These are phyloP conservation scores for Paracanthobrama guichenoti DNA, from an alignment of 2,113 vertebrate species.

Conservation along the genomic window DNA sequence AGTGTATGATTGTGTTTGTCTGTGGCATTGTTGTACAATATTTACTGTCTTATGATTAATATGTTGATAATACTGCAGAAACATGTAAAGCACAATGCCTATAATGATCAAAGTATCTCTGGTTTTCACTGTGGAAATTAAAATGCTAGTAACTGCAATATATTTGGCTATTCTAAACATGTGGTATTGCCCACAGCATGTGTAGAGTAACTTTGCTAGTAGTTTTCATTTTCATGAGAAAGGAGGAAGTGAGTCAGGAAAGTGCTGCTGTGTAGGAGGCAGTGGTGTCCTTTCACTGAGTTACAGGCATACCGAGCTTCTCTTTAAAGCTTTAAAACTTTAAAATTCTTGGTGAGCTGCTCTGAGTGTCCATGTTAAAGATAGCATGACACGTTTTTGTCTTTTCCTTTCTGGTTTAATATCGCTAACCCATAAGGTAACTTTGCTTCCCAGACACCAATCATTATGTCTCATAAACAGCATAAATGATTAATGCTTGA, in stretches of 20 bases:
- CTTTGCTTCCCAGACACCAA: not conserved
- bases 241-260: constrained; percentile 48
- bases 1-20: not conserved
- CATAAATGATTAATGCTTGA: not conserved
- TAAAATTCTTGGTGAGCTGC: not conserved
- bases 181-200: not conserved
- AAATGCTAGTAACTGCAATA: not conserved
- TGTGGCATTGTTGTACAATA: not conserved
- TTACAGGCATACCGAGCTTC: not conserved
- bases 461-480: not conserved
- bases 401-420: not conserved
- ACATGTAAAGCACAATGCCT: not conserved
- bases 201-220: not conserved
- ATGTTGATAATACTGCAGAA: not conserved
- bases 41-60: not conserved
- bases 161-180: not conserved
- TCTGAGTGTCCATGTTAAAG: not conserved
- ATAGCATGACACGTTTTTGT: not conserved
- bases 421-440: not conserved
- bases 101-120: not conserved
- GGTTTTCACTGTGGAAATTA: not conserved
- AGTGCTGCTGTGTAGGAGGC: constrained; percentile 16
- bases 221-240: constrained; percentile 30
- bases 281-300: constrained; percentile 13
- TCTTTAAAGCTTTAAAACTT: too few relatives aligned